Percentiles rank a stretch among this genome's conserved stretches.
Conservation (phyloP, 2,113 vertebrate species). For the Enhydra lutris region DNA sequence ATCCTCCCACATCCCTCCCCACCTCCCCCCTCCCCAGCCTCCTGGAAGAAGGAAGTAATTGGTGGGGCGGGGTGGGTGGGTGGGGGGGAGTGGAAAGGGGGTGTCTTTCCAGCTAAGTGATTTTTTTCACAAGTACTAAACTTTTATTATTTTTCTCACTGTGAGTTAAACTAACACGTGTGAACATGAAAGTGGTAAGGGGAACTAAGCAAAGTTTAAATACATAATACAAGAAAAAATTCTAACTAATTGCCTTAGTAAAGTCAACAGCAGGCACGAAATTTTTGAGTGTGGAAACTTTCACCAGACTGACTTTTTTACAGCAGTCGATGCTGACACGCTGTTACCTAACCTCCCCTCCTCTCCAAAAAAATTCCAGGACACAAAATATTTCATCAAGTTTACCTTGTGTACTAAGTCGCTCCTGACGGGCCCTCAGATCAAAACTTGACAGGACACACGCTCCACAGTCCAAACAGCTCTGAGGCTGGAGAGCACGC, state of each 20-base stretch:
- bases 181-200: neutral
- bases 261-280: neutral
- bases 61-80: accelerated
- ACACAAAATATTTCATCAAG: constrained; percentile 52
- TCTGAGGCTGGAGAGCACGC: constrained; percentile 50
- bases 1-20: neutral
- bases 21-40: neutral
- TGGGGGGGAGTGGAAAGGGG: no score
- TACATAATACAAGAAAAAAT: neutral
- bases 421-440: constrained; percentile 56
- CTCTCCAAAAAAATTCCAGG: neutral
- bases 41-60: neutral
- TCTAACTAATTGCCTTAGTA: neutral
- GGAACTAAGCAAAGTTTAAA: constrained; percentile 3
- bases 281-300: constrained; percentile 5
- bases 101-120: constrained; percentile 8
- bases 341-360: neutral
- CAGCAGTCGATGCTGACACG: neutral
- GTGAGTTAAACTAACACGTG: constrained; percentile 29
- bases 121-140: neutral
- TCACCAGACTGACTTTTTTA: neutral
- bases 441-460: constrained; percentile 71
- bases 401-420: constrained; percentile 6
- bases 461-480: constrained; percentile 34
- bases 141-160: neutral